phyloP scores from a whole-genome alignment of 2,888 invertebrate genomes.

The Sepiola atlantica region DNA sequence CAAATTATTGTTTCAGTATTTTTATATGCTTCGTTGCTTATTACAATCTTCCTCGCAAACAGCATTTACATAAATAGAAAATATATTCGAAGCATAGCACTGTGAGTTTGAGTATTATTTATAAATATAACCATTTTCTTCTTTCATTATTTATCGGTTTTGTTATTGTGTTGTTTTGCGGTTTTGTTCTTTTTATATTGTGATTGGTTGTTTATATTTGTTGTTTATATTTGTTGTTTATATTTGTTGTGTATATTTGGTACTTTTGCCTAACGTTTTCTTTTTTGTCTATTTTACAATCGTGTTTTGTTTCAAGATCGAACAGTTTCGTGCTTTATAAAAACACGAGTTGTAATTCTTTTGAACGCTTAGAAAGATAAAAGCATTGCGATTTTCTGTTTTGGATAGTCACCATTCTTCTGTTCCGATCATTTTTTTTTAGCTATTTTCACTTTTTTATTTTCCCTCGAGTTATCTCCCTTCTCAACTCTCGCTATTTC shows the following conservation, averaged over 20 bases:
- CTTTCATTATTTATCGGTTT: not conserved
- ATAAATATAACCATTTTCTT: not conserved
- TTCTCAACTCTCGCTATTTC: not conserved
- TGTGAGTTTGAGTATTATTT: not conserved
- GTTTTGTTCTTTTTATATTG: not conserved
- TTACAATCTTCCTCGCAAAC: not conserved
- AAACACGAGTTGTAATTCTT: not conserved
- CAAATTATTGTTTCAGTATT: not conserved
- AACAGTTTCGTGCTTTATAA: not conserved
- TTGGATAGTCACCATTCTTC: not conserved
- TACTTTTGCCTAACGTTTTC: not conserved
- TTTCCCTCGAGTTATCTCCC: not conserved
- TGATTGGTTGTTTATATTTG: not conserved
- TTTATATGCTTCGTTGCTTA: not conserved
- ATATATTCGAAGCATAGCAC: not conserved
- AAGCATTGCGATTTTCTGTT: not conserved
- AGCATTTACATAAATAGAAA: not conserved
- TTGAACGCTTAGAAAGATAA: not conserved
- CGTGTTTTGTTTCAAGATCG: not conserved
- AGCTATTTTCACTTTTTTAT: not conserved
- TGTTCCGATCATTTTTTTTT: not conserved
- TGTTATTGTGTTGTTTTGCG: not conserved
- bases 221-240: not conserved
- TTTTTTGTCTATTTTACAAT: not conserved
- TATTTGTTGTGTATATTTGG: not conserved